Evolutionary conservation across 2,888 invertebrate species (phyloP), one percentile per base, ranked within the genome.

Genomic region (Cataglyphis albicans): DNA sequence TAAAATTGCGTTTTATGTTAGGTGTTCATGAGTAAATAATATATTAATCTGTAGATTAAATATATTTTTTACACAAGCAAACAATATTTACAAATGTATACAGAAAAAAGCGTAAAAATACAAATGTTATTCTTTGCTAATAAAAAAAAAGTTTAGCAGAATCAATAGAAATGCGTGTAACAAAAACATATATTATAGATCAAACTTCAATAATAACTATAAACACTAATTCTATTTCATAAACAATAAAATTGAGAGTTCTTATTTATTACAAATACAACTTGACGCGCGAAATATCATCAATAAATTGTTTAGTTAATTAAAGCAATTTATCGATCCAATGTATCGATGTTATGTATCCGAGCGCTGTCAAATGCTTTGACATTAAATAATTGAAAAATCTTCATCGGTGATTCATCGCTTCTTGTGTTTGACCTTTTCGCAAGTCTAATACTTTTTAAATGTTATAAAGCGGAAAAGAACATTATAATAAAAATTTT

Each of bases 361-460:
- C n/a, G 6, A n/a, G n/a, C n/a, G 35, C 9, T 63, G 35, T 18
- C 32, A 63, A 29, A 63, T 32, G 3, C 18, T 63, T 63, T 32
- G 9, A n/a, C 7, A 32, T 35, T 35, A 61, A 61, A 61, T 61
- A 61, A 61, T 61, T 18, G 48, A 21, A 63, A 63, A 63, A 63
- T 15, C 57, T 57, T 15, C 18, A 44, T 61, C 61, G 10, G 7
- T 10, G 7, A 0, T 61, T 61, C 7, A 21, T 18, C 6, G 15
- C 18, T 63, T n/a, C n/a, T n/a, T 38, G 7, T n/a, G 15, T 1
- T 59, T 15, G 25, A 1, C 9, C 10, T 63, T 21, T 63, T 35
- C 10, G 1, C n/a, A 63, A n/a, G 10, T 15, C 18, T 44, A 41
- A 15, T 44, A 44, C 4, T n/a, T 7, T 63, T 35, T 3, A 63